Evolutionary conservation across 2,797 vertebrate genomes (phyloP), one percentile per base, ranked within the genome.

Genomic region (Gallinago nigripennis): DNA sequence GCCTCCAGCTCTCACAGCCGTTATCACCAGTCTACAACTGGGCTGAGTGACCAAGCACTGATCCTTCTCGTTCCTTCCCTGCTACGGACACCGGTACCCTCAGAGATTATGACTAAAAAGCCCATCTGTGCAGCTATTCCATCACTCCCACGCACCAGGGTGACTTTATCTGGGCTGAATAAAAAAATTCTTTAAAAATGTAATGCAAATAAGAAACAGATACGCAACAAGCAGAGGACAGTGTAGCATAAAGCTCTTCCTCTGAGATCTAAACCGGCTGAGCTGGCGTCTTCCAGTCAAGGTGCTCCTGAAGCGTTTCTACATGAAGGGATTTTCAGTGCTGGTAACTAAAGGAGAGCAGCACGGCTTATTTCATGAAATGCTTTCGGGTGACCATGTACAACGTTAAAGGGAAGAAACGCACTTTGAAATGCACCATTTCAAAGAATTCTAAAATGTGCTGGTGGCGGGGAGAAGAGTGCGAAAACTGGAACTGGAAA

Each of bases 71-170:
- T 12, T 71, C 76, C 83, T 28, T 35, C 58, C 8, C 39, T 41
- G 51, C 39, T 80, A 77, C 46, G 75, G 81, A 70, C 88, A 64
- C 51, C 2, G 1, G 39, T 45, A 72, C 90, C 90, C 79, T 45
- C 6, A 3, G 56, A 31, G 45, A 60, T 5, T 24, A 5, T 64
- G 88, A 90, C 92, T 85, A 58, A 82, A 86, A 65, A 61, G 14
- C 81, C 90, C 90, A 95, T 89, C 88, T 86, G 90, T 87, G 91
- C 94, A 95, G 86, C 88, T 69, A 83, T n/a, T 88, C 90, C 88
- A 71, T n/a, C 94, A 61, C 92, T 93, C 92, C 94, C 92, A 87
- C 92, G 78, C 79, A 75, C 78, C 78, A 94, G 45, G 41, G 81
- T 64, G 78, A 94, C 72, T 93, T 92, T 68, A 85, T 72, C 60